Conservation (phyloP, 64 coral and sea anemone species). For the Pachyseris speciosa region DNA sequence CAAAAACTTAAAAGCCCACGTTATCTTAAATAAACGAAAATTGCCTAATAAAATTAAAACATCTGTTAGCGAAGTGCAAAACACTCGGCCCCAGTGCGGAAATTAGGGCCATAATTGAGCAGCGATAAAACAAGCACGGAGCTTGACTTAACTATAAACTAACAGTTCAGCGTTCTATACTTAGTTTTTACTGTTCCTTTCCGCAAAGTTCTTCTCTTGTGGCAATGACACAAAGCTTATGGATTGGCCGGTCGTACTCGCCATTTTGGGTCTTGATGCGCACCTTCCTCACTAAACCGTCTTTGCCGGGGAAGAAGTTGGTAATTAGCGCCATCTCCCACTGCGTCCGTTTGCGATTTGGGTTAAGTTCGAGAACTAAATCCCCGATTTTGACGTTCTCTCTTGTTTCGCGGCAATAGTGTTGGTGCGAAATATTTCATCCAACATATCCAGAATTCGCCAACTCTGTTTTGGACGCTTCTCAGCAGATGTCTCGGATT, state of each 20-base stretch:
- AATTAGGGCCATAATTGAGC: conserved; percentile 65
- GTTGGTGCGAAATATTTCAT: conserved; percentile 63
- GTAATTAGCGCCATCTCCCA: conserved; percentile 77
- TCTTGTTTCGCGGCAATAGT: conserved; percentile 63
- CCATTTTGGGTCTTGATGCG: conserved; percentile 41
- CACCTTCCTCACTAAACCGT: conserved; percentile 44
- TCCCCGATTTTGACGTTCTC: conserved; percentile 73
- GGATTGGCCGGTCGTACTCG: conserved; percentile 76
- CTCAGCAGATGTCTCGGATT: conserved; percentile 64
- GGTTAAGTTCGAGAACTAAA: conserved; percentile 55
- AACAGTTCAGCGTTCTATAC: not conserved
- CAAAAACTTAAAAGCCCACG: no score
- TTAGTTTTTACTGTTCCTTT: conserved; percentile 19
- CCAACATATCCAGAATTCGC: conserved; percentile 59
- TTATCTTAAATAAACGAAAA: no score
- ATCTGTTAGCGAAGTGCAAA: no score
- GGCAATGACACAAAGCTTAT: conserved; percentile 47
- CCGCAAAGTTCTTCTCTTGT: conserved; percentile 42
- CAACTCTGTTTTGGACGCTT: conserved; percentile 57
- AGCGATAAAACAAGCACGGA: conserved; percentile 57
- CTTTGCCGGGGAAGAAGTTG: conserved; percentile 40
- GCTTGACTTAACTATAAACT: conserved; percentile 45
- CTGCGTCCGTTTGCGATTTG: conserved; percentile 37
- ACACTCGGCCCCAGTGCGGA: conserved; percentile 82
- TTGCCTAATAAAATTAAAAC: no score